Evolutionary conservation across 2,797 vertebrate species (phyloP), one percentile per base, ranked within the genome.

Genomic region (Denticeps clupeoides): DNA sequence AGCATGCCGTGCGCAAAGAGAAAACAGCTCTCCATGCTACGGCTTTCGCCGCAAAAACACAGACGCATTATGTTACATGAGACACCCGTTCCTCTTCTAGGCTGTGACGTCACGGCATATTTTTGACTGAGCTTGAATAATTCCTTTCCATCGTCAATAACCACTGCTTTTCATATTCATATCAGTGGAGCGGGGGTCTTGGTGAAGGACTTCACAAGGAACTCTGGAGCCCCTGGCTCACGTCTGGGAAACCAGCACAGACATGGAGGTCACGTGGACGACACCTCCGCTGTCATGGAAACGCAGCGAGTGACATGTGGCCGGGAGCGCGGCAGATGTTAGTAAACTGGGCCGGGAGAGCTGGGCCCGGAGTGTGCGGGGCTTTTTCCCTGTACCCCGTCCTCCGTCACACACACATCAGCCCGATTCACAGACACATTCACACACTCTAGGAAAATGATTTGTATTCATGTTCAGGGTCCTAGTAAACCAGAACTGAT

Each of bases 231-330:
- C 22, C 38, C 12, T 49, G 22, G 15, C 32, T 48, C n/a, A 5
- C 45, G 41, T n/a, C 40, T 13, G 10, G 22, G 16, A 47, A 47
- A 41, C 26, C 15, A 26, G 6, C 33, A 27, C 26, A 16, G 33
- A 50, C 40, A 53, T 58, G 45, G 22, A 49, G 27, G 58, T 50
- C 26, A 52, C 6, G 3, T 44, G 23, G 15, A 37, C 52, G 49
- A 56, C 49, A 59, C 31, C 31, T 59, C 33, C 28, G 56, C 61
- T 59, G 56, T 56, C 61, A 63, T 63, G 56, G 56, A 22, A 63
- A 63, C 56, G 37, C 22, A 6, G 32, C 26, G 19, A 53, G 27
- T 21, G 19, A 42, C 56, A 55, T 51, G 49, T 41, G 24, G 46
- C 25, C 28, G 2, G 28, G 43, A n/a, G 10, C 4, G 3, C 28